A percentile compares a stretch with the other conserved stretches of the same genome.
These are phyloP conservation scores for Magallana angulata DNA, from an alignment of 1,140 invertebrate species.

Conservation along the genomic window DNA sequence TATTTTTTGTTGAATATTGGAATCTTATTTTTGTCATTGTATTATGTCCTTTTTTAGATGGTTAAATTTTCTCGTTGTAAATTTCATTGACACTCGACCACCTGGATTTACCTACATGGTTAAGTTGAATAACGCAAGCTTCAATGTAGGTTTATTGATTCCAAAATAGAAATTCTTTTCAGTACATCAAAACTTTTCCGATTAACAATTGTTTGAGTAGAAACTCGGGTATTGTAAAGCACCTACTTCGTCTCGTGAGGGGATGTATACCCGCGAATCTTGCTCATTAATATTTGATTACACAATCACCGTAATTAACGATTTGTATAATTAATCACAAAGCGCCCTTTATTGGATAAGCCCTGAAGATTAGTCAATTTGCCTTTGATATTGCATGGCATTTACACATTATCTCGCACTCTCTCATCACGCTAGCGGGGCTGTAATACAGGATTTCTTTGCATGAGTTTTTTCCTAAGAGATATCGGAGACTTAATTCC, in stretches of 20 bases:
- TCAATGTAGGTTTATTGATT: too few species aligned
- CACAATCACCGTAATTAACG: background rate
- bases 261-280: background rate
- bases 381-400: background rate
- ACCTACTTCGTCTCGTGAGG: too few species aligned
- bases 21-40: background rate
- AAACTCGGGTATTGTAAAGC: too few species aligned
- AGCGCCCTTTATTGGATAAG: background rate
- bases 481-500: too few species aligned
- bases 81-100: too few species aligned
- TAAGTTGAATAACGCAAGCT: too few species aligned
- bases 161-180: too few species aligned
- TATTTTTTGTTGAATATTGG: background rate
- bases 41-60: background rate
- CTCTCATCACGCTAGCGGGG: background rate
- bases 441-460: background rate
- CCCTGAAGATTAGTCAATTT: background rate
- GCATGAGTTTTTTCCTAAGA: too few species aligned
- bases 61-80: too few species aligned
- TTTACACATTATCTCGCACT: background rate
- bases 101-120: too few species aligned
- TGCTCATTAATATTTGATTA: conserved; percentile 9
- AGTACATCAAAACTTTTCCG: too few species aligned
- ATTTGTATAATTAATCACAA: conserved; percentile 26
- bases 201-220: too few species aligned